Conservation (phyloP, 2,113 vertebrate species). For the Triplophysa dalaica region DNA sequence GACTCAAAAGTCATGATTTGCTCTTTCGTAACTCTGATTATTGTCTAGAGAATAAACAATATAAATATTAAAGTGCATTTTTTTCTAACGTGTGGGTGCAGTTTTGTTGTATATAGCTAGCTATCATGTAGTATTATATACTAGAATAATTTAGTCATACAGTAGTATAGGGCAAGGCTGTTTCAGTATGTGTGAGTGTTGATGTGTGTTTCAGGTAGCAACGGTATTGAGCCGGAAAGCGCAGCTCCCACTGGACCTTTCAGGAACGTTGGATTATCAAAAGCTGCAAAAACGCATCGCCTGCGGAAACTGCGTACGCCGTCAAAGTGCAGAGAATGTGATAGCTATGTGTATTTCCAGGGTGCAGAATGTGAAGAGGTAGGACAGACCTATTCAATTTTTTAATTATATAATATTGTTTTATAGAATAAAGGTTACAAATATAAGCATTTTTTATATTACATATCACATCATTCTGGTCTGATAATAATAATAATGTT, state of each 20-base stretch:
- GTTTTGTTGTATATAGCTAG: background rate
- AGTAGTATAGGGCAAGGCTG: too few species aligned
- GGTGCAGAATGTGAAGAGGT: conserved; percentile 97
- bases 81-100: too few species aligned
- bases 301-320: conserved; percentile 89
- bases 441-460: too few species aligned
- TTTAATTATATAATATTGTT: background rate
- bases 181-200: background rate
- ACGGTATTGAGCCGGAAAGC: conserved; percentile 78
- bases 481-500: background rate
- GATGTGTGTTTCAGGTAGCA: conserved; percentile 74
- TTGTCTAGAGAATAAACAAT: too few species aligned
- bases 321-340: conserved; percentile 91
- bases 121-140: background rate
- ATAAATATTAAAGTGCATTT: too few species aligned
- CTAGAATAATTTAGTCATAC: too few species aligned
- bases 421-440: too few species aligned
- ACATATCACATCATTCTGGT: background rate
- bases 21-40: too few species aligned
- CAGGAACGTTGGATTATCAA: conserved; percentile 87
- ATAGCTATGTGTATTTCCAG: conserved; percentile 97
- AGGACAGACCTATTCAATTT: too few species aligned
- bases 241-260: conserved; percentile 82
- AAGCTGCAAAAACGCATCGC: conserved; percentile 88
- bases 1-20: too few species aligned